These are phyloP conservation scores for Tetropium fuscum DNA, from an alignment of 2,888 invertebrate genomes.

Conservation along the genomic window DNA sequence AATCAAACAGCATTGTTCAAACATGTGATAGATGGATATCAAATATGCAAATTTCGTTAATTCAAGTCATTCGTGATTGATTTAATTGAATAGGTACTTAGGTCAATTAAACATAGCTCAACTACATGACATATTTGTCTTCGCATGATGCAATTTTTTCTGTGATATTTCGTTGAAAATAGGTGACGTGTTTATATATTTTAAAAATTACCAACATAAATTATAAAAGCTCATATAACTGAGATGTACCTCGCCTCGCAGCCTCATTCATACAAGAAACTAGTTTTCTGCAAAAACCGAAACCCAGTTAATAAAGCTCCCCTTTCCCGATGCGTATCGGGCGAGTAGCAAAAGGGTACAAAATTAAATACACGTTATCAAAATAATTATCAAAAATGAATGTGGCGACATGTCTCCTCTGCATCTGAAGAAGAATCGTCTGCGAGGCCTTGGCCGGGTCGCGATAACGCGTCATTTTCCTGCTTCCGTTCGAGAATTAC, in stretches of 20 bases:
- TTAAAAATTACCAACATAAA: too few species aligned
- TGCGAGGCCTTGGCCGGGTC: conserved; percentile 40
- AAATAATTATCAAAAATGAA: conserved; percentile 44
- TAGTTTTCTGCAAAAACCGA: conserved; percentile 17
- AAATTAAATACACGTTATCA: conserved; percentile 42
- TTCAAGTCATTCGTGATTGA: too few species aligned
- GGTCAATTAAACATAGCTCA: too few species aligned
- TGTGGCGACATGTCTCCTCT: conserved; percentile 40
- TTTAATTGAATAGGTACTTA: too few species aligned
- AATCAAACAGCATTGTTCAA: too few species aligned
- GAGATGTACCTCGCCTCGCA: neutral
- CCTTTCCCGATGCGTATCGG: conserved; percentile 17
- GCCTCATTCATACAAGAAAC: conserved; percentile 3
- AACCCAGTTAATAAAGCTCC: conserved; percentile 27
- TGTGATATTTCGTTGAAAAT: too few species aligned
- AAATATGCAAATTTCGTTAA: too few species aligned
- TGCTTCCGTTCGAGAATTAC: conserved; percentile 59
- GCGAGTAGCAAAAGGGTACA: conserved; percentile 30
- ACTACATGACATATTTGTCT: too few species aligned
- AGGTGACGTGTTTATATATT: too few species aligned
- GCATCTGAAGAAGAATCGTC: conserved; percentile 31
- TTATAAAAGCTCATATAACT: neutral
- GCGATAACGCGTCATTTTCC: conserved; percentile 56
- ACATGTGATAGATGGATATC: too few species aligned
- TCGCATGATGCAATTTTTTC: too few species aligned